Base-by-base conservation (phyloP, 2,888 invertebrate genomes). In the Agrilus biguttatus region DNA sequence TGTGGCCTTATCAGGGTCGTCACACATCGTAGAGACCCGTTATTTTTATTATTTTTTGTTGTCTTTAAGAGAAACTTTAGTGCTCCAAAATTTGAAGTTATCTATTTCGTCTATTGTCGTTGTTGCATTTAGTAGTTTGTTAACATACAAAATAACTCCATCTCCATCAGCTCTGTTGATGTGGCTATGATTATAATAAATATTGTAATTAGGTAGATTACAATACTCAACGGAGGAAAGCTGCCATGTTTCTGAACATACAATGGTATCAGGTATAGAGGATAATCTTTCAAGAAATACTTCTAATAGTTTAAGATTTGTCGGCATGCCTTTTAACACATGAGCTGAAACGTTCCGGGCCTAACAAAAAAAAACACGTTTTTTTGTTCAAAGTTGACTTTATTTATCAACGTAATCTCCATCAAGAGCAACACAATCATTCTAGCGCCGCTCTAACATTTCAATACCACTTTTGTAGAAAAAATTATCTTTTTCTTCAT, bases 151-250 rank as follows among this genome's bases (percentile, higher is more conserved):
- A 28, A 46, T 37, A n/a, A 46, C 45, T 17, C 41, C n/a, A n/a
- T n/a, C n/a, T n/a, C n/a, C 41, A 45, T 46, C 46, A n/a, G 46
- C 32, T 41, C 37, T 46, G 14, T 46, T 46, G n/a, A 45, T 45
- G 13, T 19, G 21, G 33, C 46, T 46, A 40, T 46, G 8, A 36
- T 45, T 45, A 40, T 45, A 45, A 19, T 40, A 40, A 10, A 19
- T 12, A 13, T 28, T 12, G 37, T 45, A 45, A n/a, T 36, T 17
- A 13, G 38, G 14, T 8, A 45, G 17, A 4, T 46, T 28, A 32
- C 10, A 40, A 36, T 33, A 45, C 12, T 4, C 13, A 35, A 7
- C 17, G 34, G 13, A 28, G 10, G 34, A 10, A 7, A 45, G 19
- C 10, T 34, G 7, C 43, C 45, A 45, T 5, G 38, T 33, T 43